Base-by-base conservation (phyloP, 2,888 invertebrate genomes). In the Diloba caeruleocephala region DNA sequence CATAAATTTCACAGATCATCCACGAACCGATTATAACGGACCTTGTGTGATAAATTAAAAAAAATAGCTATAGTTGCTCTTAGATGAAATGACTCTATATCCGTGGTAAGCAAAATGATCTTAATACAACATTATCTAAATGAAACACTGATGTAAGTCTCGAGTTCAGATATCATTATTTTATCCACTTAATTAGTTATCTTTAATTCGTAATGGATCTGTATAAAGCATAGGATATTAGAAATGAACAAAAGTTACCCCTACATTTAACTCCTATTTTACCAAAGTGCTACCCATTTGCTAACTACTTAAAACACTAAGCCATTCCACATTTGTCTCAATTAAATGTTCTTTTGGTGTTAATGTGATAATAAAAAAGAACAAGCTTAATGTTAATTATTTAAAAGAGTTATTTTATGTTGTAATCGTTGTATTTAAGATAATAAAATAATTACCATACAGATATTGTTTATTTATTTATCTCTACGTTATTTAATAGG, bases 391-490 rank as follows among this genome's bases (percentile, higher is more conserved):
- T 85, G 85, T 90, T 90, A 88, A 83, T 88, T 84, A 89, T 89
- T 89, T 88, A 84, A 89, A 86, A 89, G 81, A 87, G 87, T 89
- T 92, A 87, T 91, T 89, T 92, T 92, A 86, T 87, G 89, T 92
- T 93, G 88, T 90, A 90, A 90, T 90, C 91, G 90, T 90, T 92
- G 85, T 91, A 88, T 87, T 87, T 89, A 91, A 88, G 86, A 83
- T 86, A 87, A 89, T 88, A 84, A 89, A 91, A 78, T 81, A 84
- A 85, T 81, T 83, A 85, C 77, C 73, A 72, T 66, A 55, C 23
- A 38, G 50, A 51, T 25, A 36, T 53, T 62, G 49, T 61, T 72
- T 32, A 7, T 17, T 13, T 10, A 31, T 15, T 13, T 32, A n/a
- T 5, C 14, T 3, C 5, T 17, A 17, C 17, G 17, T 3, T 17